phyloP scores from a whole-genome alignment of 2,113 vertebrate species.

The Oophaga pumilio region DNA sequence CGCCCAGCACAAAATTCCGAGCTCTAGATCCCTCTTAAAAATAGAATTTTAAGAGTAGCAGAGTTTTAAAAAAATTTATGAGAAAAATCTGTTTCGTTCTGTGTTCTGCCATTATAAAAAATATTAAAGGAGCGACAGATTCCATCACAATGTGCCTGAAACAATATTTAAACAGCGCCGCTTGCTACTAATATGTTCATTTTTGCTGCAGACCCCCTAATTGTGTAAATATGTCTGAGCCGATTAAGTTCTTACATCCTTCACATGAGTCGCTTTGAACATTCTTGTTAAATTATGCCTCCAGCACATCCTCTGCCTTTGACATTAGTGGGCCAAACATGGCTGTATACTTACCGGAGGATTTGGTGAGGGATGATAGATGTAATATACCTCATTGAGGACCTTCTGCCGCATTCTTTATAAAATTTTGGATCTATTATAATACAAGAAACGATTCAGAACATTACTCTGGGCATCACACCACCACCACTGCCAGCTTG shows the following conservation, averaged over 20 bases:
- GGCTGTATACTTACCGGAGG: background rate
- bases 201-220: background rate
- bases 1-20: background rate
- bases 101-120: constrained; percentile 19
- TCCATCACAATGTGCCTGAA: constrained; percentile 2
- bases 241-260: constrained; percentile 1
- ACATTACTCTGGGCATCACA: too few species aligned
- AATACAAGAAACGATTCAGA: background rate
- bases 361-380: background rate
- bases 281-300: constrained; percentile 18
- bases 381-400: background rate
- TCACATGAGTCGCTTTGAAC: constrained; percentile 23
- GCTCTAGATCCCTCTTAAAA: constrained; percentile 3
- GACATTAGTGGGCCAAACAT: background rate
- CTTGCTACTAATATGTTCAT: constrained; percentile 11
- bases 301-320: constrained; percentile 17
- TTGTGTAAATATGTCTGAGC: constrained; percentile 19
- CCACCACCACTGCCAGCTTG: too few species aligned
- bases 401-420: background rate
- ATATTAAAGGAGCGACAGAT: constrained; percentile 3
- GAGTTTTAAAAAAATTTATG: constrained; percentile 35
- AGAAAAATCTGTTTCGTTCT: constrained; percentile 34
- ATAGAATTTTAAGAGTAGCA: constrained; percentile 39
- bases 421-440: background rate
- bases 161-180: constrained; percentile 29